Evolutionary conservation across 2,113 vertebrate species (phyloP), one percentile per base, ranked within the genome.

Genomic region (Rhipidura dahli): DNA sequence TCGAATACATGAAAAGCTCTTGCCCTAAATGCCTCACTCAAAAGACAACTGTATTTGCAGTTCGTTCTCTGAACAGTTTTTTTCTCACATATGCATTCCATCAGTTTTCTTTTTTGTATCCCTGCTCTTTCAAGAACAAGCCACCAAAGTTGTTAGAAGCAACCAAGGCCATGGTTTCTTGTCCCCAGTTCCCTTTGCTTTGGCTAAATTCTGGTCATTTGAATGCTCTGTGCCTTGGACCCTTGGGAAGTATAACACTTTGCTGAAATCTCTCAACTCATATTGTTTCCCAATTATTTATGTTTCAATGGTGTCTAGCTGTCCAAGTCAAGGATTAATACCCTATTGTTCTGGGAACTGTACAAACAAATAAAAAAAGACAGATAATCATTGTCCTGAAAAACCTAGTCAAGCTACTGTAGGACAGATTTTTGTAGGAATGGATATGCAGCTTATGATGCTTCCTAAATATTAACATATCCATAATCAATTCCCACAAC

Each of bases 271-370:
- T 96, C 84, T 94, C 95, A 96, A 57, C 94, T 97, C 89, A 60
- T 92, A 96, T 95, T 96, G 95, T 94, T 96, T 85, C 63, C 35
- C 82, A 65, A 89, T 96, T 95, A 96, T 96, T 96, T 96, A 95
- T 96, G 78, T 91, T 96, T 96, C 96, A 96, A 93, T 97, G 70
- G 94, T 95, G 70, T 94, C 73, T 96, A 57, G 82, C 84, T 87
- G 70, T 95, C 94, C 94, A 96, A 96, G 89, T 96, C 78, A 89
- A 91, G 84, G 87, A 94, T 96, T 95, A 91, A 93, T 66, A 79
- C 33, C 53, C 73, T 80, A 93, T 96, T 97, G 87, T 97, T 95
- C 75, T 54, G 59, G 72, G 76, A 93, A 92, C 81, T 91, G 83
- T 89, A 85, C 57, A 96, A 91, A 91, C 69, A 91, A 92, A 73